Evolutionary conservation across 1,140 invertebrate species (phyloP).

Genomic region (Heliconius melpomene): DNA sequence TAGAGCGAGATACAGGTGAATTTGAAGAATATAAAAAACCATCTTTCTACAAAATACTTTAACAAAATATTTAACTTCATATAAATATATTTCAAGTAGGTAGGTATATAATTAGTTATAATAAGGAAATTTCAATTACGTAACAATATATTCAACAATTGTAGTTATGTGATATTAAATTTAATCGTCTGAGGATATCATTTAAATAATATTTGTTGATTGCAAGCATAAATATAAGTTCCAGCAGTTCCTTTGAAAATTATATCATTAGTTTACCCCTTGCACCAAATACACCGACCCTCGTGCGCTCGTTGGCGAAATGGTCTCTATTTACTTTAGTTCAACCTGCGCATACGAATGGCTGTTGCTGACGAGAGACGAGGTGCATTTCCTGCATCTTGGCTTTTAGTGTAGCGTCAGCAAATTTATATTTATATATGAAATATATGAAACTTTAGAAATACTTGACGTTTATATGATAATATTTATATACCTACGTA

Average conservation of each 20-base stretch:
- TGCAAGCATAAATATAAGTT: constrained; percentile 11
- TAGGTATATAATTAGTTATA: not conserved
- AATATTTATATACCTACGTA: too few species aligned
- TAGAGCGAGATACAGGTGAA: too few species aligned
- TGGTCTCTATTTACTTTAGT: constrained; percentile 41
- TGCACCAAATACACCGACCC: constrained; percentile 33
- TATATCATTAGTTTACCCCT: constrained; percentile 30
- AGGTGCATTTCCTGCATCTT: constrained; percentile 67
- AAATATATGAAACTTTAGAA: too few species aligned
- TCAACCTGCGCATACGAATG: constrained; percentile 55
- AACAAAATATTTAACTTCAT: too few species aligned
- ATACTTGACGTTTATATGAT: too few species aligned
- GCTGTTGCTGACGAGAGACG: constrained; percentile 49
- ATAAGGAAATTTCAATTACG: not conserved
- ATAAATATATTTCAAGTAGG: too few species aligned
- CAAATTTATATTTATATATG: constrained; percentile 39
- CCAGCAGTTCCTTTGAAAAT: not conserved
- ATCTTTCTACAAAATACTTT: too few species aligned
- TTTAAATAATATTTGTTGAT: not conserved
- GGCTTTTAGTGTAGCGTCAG: constrained; percentile 50
- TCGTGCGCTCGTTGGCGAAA: constrained; percentile 28
- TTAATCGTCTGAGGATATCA: not conserved
- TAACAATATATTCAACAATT: not conserved
- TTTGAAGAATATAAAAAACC: too few species aligned
- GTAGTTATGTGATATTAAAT: too few species aligned